Base-by-base conservation (phyloP, 2,888 invertebrate genomes). In the Eurois occulta region DNA sequence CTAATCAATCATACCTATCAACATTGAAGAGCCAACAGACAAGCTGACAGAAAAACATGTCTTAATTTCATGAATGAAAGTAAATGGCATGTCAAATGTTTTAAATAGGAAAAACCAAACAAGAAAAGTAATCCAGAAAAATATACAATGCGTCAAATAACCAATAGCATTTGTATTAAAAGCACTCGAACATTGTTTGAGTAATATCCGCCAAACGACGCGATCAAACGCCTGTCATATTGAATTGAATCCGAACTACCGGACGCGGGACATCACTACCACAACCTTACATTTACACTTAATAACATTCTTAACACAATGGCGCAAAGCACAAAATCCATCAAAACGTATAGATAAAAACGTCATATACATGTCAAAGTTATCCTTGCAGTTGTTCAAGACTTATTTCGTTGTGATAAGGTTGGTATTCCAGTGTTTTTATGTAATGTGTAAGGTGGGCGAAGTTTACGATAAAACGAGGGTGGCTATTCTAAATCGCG, bases 401-500 rank as follows among this genome's bases (percentile, higher is more conserved):
- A 66, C 64, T 58, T 87, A 75, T 24, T 0, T 0, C 0, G 0
- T 18, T 10, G 24, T 0, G 0, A 18, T 81, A 83, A 66, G 77
- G 80, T 78, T 83, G 48, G 13, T 16, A 72, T 83, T 85, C 11
- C 18, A 41, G 41, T 62, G 64, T 21, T 43, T 0, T 7, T 24
- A 7, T 67, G 71, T 58, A 16, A 11, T 48, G 6, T 48, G 48
- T 66, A 70, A 60, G 11, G 55, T 80, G 76, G 41, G 86, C 65
- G 24, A 60, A 74, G 69, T 66, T 86, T 83, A 90, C 94, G 94
- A 95, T 95, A 95, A 95, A 95, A 95, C 92, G 93, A 85, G 87
- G 95, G 94, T 93, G 94, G 95, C 93, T 93, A 94, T 95, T 95
- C 93, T 91, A 92, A 95, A 95, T 95, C 94, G 93, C 91, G 95